Evolutionary conservation across 1,140 invertebrate genomes (phyloP).

Genomic region (Zeugodacus cucurbitae): DNA sequence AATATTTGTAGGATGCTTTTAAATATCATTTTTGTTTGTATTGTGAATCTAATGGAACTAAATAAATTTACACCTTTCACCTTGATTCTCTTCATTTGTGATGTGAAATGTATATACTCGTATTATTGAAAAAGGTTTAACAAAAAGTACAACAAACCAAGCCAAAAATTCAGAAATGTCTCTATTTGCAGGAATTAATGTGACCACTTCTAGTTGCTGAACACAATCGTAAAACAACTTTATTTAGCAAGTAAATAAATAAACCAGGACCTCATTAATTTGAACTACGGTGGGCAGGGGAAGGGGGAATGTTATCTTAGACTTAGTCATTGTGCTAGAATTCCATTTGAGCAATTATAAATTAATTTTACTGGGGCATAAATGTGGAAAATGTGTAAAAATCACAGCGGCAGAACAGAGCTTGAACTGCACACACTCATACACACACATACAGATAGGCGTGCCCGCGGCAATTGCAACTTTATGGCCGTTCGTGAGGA

Average conservation of each 20-base stretch:
- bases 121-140: no score
- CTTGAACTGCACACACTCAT: not conserved
- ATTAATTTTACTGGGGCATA: slow-evolving; percentile 12
- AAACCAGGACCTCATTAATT: not conserved
- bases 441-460: not conserved
- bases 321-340: not conserved
- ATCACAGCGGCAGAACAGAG: not conserved
- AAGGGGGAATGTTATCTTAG: not conserved
- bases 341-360: slow-evolving; percentile 18
- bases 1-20: no score
- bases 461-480: not conserved
- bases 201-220: not conserved
- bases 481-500: not conserved
- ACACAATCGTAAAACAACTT: not conserved
- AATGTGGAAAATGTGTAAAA: slow-evolving; percentile 21
- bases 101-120: no score
- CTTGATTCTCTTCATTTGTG: no score
- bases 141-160: no score
- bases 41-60: no score
- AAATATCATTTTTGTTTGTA: no score
- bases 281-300: not conserved
- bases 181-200: no score
- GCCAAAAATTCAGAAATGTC: no score
- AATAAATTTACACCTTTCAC: no score
- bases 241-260: slow-evolving; percentile 3